Conservation (phyloP, 2,888 invertebrate genomes). For the Drosophila fungiperda region DNA sequence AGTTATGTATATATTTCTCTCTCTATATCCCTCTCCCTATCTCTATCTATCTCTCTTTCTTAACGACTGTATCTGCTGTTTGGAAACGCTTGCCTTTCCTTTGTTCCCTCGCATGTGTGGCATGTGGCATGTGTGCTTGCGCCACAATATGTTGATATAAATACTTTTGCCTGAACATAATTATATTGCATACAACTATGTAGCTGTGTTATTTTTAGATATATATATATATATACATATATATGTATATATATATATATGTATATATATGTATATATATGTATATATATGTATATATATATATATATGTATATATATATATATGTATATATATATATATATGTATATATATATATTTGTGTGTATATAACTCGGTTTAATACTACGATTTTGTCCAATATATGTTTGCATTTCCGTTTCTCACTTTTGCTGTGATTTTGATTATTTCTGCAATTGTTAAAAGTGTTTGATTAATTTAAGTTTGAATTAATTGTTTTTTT, state of each 20-base stretch:
- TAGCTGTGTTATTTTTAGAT: slow-evolving; percentile 2
- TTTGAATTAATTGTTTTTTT: no score
- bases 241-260: slow-evolving; percentile 5
- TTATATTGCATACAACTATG: slow-evolving; percentile 15
- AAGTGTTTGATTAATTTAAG: background rate
- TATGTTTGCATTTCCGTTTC: background rate
- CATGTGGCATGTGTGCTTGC: background rate
- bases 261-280: slow-evolving; percentile 6
- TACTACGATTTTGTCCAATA: slow-evolving; percentile 34
- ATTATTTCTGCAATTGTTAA: slow-evolving; percentile 24
- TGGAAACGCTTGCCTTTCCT: slow-evolving; percentile 16
- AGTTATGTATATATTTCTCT: slow-evolving; percentile 40
- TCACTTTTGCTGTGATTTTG: slow-evolving; percentile 5
- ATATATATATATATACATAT: background rate
- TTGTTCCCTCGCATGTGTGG: slow-evolving; percentile 49
- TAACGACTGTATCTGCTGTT: background rate
- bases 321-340: slow-evolving; percentile 9
- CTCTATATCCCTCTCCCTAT: slow-evolving; percentile 3
- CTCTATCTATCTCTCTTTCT: background rate
- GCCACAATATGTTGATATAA: slow-evolving; percentile 30
- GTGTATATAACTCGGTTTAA: slow-evolving; percentile 29
- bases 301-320: slow-evolving; percentile 10
- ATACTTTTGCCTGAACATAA: slow-evolving; percentile 39
- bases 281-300: slow-evolving; percentile 12
- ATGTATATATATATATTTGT: background rate